Percentiles rank a stretch among this genome's conserved stretches.
phyloP scores from a whole-genome alignment of 1,140 invertebrate genomes.

The Delia radicum region DNA sequence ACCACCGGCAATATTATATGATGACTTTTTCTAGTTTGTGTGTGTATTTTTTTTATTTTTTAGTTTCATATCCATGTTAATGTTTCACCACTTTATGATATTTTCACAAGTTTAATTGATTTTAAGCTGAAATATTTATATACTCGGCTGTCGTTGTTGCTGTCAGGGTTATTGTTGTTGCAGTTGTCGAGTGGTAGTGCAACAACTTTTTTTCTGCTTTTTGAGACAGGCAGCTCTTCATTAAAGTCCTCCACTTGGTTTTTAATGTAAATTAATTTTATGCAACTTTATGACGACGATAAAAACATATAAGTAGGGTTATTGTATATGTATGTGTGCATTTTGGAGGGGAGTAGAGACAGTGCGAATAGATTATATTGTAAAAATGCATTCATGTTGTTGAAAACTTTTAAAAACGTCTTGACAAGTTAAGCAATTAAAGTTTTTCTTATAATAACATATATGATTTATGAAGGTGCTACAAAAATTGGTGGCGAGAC shows the following conservation, averaged over 20 bases:
- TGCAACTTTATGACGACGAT: constrained; percentile 10
- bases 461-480: background rate
- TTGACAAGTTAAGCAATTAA: constrained; percentile 18
- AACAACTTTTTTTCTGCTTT: background rate
- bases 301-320: constrained; percentile 4
- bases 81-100: constrained; percentile 19
- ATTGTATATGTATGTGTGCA: background rate
- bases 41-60: background rate
- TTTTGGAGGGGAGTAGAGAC: background rate
- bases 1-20: background rate
- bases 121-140: constrained; percentile 23
- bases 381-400: background rate
- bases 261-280: constrained; percentile 18
- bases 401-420: background rate
- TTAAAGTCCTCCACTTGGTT: background rate
- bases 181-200: background rate
- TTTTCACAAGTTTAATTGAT: constrained; percentile 23
- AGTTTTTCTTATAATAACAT: background rate
- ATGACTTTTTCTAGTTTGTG: background rate
- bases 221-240: background rate
- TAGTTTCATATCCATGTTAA: background rate
- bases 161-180: background rate
- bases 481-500: background rate
- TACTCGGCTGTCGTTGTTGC: background rate
- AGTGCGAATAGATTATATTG: background rate